Evolutionary conservation across 1,140 invertebrate genomes (phyloP).

Genomic region (Carposina sasakii): DNA sequence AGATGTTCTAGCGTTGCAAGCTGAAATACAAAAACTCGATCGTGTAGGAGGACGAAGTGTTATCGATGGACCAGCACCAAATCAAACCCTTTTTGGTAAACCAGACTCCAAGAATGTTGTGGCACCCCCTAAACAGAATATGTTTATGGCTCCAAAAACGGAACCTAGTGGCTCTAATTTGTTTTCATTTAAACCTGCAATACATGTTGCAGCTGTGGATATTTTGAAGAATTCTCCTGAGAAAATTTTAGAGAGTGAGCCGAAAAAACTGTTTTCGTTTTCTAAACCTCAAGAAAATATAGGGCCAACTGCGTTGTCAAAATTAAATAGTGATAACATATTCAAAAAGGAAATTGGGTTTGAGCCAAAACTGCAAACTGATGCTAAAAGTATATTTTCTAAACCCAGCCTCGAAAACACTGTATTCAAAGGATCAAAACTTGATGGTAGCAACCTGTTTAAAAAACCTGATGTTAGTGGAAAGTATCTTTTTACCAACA

Average conservation of each 20-base stretch:
- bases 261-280: conserved; percentile 51
- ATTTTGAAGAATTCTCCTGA: conserved; percentile 43
- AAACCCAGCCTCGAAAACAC: no score
- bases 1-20: conserved; percentile 48
- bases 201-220: conserved; percentile 41
- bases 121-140: neutral
- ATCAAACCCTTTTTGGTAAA: conserved; percentile 30
- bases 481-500: conserved; percentile 31
- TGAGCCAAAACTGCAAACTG: conserved; percentile 15
- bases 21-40: conserved; percentile 40
- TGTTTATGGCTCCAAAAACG: neutral
- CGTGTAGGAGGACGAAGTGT: conserved; percentile 34
- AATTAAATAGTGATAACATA: conserved; percentile 16
- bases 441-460: conserved; percentile 22
- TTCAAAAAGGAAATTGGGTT: conserved; percentile 18
- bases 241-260: conserved; percentile 37
- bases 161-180: conserved; percentile 15
- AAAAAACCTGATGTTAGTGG: conserved; percentile 22
- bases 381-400: no score
- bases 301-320: conserved; percentile 17
- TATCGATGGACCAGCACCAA: conserved; percentile 32
- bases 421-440: conserved; percentile 15
- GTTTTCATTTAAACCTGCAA: conserved; percentile 54
- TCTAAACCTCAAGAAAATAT: conserved; percentile 49
- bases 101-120: conserved; percentile 22